Conservation (phyloP, 2,888 invertebrate genomes). For the Teleogryllus oceanicus region DNA sequence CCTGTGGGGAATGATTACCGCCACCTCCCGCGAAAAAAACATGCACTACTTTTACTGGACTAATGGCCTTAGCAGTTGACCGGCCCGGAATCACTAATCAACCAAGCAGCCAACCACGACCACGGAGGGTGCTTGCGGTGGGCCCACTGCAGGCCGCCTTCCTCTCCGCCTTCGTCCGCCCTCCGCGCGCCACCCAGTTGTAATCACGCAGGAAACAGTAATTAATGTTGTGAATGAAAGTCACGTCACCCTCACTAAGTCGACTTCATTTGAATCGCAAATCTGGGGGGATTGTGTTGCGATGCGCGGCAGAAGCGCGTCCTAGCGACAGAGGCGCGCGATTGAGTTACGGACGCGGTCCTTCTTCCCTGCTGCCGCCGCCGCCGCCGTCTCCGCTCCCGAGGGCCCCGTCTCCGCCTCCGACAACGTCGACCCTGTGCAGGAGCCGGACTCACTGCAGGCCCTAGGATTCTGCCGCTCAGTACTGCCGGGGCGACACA, state of each 20-base stretch:
- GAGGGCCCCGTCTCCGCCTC: no score
- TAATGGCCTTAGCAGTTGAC: no score
- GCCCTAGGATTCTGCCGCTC: no score
- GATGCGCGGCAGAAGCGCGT: not conserved
- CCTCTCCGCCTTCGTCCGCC: not conserved
- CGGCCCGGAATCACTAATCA: no score
- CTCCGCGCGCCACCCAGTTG: not conserved
- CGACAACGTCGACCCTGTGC: no score
- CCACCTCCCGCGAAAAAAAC: no score
- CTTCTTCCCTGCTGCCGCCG: not conserved
- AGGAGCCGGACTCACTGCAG: no score
- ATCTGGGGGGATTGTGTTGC: conserved; percentile 9
- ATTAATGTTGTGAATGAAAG: conserved; percentile 18
- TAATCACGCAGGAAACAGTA: conserved; percentile 18
- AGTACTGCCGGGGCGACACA: no score
- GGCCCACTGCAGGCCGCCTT: not conserved
- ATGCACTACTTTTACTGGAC: no score
- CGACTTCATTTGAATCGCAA: conserved; percentile 11
- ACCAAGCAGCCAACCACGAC: no score
- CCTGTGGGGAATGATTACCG: no score
- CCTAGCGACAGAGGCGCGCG: not conserved
- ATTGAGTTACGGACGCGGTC: not conserved
- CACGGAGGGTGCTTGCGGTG: no score
- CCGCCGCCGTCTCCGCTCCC: not conserved
- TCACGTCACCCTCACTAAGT: conserved; percentile 18